A percentile compares a stretch with the other conserved stretches of the same genome.
phyloP scores from a whole-genome alignment of 2,797 vertebrate genomes.

The Labeo calbasu region DNA sequence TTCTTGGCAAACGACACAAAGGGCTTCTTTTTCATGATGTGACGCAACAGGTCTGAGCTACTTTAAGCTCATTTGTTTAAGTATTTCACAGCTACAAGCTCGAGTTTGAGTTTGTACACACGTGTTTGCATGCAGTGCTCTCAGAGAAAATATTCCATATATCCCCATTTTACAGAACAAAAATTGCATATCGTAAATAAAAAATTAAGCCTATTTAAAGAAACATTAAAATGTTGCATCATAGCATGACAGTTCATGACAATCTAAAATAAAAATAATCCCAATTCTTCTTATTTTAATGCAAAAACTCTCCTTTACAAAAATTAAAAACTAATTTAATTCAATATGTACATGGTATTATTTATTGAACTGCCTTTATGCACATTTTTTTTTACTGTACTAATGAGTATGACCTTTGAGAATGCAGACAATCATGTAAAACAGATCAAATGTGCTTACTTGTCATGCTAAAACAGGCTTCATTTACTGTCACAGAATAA shows the following conservation, averaged over 20 bases:
- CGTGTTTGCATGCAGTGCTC: not conserved
- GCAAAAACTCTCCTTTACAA: not conserved
- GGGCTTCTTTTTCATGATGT: not conserved
- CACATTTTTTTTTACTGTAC: not conserved
- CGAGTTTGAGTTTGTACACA: not conserved
- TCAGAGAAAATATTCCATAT: not conserved
- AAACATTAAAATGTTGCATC: not conserved
- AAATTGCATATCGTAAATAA: not conserved
- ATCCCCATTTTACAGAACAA: not conserved
- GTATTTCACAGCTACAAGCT: not conserved
- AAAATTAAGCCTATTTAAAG: not conserved
- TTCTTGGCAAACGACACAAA: slow-evolving; percentile 13
- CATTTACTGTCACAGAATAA: not conserved
- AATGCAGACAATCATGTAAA: not conserved
- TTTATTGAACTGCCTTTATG: not conserved
- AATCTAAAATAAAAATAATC: not conserved
- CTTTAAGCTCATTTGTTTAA: not conserved
- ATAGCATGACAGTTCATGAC: not conserved
- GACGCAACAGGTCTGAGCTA: slow-evolving; percentile 13
- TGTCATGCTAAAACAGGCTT: not conserved
- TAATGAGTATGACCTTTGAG: not conserved
- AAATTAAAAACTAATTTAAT: not conserved
- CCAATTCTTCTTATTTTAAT: not conserved
- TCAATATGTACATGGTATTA: not conserved
- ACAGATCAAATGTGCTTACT: not conserved